phyloP scores from a whole-genome alignment of 2,113 vertebrate species.

The Dasyprocta punctata region DNA sequence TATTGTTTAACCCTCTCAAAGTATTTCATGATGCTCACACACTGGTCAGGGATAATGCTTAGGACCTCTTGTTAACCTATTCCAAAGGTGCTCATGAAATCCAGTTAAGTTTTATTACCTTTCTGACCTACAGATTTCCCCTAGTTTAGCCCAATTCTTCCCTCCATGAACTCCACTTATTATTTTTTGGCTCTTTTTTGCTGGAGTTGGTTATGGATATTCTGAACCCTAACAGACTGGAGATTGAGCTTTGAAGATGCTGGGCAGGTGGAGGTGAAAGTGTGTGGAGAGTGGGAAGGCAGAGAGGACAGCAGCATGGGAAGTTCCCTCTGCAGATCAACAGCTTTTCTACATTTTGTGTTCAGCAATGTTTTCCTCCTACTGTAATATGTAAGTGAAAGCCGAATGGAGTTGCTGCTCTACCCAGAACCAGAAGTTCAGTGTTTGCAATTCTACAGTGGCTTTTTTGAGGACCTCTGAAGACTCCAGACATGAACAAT shows the following conservation, averaged over 20 bases:
- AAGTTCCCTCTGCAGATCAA: background rate
- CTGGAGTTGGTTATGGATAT: background rate
- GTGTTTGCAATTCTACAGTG: conserved; percentile 7
- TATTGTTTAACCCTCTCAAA: background rate
- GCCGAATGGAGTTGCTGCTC: background rate
- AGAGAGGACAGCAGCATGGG: background rate
- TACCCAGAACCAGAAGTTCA: background rate
- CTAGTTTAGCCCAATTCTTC: background rate
- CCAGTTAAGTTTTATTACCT: background rate
- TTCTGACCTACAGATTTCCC: background rate
- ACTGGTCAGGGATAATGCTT: background rate
- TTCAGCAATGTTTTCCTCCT: background rate
- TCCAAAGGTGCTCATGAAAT: conserved; percentile 6
- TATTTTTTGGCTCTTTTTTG: background rate
- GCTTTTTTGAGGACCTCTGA: conserved; percentile 32
- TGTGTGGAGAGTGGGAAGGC: background rate
- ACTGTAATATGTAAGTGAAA: background rate
- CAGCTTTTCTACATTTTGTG: background rate
- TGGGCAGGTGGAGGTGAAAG: background rate
- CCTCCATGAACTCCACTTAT: background rate
- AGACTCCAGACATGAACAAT: conserved; percentile 1
- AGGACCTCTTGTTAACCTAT: background rate
- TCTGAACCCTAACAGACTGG: background rate
- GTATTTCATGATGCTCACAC: background rate
- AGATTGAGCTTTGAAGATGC: background rate